Evolutionary conservation across 2,113 vertebrate genomes (phyloP).

Genomic region (Acanthisitta chloris): DNA sequence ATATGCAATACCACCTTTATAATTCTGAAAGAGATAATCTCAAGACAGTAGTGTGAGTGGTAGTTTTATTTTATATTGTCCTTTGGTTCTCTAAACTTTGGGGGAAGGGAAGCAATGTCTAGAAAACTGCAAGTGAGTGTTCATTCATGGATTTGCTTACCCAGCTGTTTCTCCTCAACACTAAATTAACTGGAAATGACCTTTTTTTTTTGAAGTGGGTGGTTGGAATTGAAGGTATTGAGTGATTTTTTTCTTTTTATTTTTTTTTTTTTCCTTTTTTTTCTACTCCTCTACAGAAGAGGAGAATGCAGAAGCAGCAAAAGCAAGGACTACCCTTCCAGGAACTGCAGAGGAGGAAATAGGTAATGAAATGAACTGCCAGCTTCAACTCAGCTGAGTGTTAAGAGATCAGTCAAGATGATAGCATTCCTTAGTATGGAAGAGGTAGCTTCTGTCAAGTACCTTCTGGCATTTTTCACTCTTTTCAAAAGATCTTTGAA

Average conservation of each 20-base stretch:
- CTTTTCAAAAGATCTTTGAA: background rate
- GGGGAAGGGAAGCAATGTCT: background rate
- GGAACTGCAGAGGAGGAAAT: slow-evolving; percentile 76
- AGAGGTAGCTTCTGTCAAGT: background rate
- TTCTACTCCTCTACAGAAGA: slow-evolving; percentile 59
- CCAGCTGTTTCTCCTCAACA: background rate
- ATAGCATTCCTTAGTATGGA: background rate
- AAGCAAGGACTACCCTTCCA: slow-evolving; percentile 75
- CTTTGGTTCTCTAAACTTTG: background rate
- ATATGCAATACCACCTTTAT: background rate
- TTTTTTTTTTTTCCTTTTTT: background rate
- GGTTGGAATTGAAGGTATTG: background rate
- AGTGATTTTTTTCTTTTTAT: background rate
- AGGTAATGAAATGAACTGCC: slow-evolving; percentile 44
- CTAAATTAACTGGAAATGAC: background rate
- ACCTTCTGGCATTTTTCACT: background rate
- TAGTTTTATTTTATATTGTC: background rate
- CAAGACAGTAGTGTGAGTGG: background rate
- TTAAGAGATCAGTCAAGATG: background rate
- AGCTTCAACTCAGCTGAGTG: background rate
- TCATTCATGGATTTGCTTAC: background rate
- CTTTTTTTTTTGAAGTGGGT: background rate
- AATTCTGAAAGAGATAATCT: background rate
- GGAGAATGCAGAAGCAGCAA: slow-evolving; percentile 77
- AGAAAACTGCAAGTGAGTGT: background rate